Percentiles rank a stretch among this genome's conserved stretches.
Evolutionary conservation across 2,113 vertebrate species (phyloP).

Genomic region (Megaptera novaeangliae): DNA sequence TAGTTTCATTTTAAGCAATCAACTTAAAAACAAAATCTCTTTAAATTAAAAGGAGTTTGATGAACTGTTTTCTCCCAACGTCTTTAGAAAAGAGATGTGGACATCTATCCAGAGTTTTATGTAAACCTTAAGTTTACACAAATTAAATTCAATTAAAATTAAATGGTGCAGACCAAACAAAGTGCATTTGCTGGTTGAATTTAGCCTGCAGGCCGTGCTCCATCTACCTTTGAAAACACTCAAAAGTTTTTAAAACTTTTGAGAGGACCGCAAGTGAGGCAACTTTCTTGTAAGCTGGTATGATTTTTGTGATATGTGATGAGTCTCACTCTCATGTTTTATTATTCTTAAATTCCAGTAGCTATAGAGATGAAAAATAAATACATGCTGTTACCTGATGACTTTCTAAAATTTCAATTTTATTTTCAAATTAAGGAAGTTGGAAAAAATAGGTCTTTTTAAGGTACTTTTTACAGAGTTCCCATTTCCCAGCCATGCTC

Average conservation of each 20-base stretch:
- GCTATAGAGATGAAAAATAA: background rate
- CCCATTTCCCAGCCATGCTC: background rate
- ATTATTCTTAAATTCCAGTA: background rate
- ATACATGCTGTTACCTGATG: background rate
- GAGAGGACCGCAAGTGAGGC: background rate
- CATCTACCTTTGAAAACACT: background rate
- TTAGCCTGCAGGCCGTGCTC: background rate
- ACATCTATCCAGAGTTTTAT: background rate
- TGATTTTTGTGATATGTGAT: background rate
- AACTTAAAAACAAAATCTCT: background rate
- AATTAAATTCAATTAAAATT: background rate
- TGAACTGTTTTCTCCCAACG: background rate
- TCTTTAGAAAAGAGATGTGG: background rate
- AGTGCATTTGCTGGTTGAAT: background rate
- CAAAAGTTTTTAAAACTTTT: background rate
- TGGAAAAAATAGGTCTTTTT: background rate
- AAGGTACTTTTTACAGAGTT: background rate
- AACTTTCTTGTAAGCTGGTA: background rate
- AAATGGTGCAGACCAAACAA: background rate
- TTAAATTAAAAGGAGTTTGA: background rate
- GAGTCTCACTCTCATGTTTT: background rate
- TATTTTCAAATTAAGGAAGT: background rate
- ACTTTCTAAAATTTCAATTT: constrained; percentile 34
- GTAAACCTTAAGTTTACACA: background rate
- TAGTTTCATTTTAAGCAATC: background rate